Evolutionary conservation across 2,113 vertebrate species (phyloP).

Genomic region (Blennius ocellaris): DNA sequence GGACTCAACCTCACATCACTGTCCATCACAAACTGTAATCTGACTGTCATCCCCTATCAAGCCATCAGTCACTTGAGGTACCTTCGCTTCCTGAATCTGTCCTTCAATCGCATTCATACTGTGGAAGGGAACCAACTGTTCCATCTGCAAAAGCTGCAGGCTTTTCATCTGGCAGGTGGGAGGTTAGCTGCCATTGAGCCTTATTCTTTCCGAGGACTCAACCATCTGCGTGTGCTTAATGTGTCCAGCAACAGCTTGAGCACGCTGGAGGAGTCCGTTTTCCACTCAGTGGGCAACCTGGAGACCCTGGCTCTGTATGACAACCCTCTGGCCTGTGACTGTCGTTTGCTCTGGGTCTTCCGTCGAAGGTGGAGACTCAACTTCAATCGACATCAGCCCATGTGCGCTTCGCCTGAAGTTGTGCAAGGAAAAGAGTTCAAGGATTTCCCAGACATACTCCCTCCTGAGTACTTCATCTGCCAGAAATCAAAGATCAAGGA

Average conservation of each 20-base stretch:
- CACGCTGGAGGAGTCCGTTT: conserved; percentile 94
- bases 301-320: conserved; percentile 95
- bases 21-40: conserved; percentile 94
- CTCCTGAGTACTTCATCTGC: conserved; percentile 93
- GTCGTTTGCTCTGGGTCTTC: conserved; percentile 97
- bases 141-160: conserved; percentile 93
- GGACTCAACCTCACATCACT: conserved; percentile 96
- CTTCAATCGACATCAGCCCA: conserved; percentile 95
- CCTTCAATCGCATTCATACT: conserved; percentile 93
- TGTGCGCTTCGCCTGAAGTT: conserved; percentile 89
- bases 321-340: conserved; percentile 97
- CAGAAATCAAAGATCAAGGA: conserved; percentile 92
- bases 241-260: conserved; percentile 93
- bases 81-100: conserved; percentile 95
- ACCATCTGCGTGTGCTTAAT: conserved; percentile 94
- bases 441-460: conserved; percentile 94
- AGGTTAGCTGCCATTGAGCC: conserved; percentile 91
- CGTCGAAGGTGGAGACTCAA: conserved; percentile 96
- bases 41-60: conserved; percentile 91
- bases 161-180: conserved; percentile 94
- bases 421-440: conserved; percentile 97
- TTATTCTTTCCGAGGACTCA: conserved; percentile 95
- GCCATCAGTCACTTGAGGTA: conserved; percentile 95
- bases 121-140: conserved; percentile 95
- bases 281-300: conserved; percentile 97